Conservation (phyloP, 23 tunicate species). For the Phallusia fumigata region DNA sequence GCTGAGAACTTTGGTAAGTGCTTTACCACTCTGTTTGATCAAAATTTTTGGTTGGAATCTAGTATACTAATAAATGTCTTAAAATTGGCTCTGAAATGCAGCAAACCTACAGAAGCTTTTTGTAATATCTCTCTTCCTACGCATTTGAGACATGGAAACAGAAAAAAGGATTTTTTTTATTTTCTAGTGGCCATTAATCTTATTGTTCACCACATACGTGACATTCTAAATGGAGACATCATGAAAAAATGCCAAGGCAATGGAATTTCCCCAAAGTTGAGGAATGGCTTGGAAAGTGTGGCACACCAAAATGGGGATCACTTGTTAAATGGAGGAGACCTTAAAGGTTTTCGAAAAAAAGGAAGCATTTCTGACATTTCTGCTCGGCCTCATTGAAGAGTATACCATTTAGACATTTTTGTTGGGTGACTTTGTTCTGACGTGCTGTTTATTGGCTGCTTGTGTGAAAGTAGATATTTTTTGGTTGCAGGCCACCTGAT, state of each 20-base stretch:
- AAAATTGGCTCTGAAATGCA: too few relatives aligned
- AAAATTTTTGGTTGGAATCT: not conserved
- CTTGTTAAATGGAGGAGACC: not conserved
- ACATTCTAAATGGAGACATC: constrained; percentile 71
- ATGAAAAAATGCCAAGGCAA: constrained; percentile 9
- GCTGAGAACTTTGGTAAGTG: constrained; percentile 86
- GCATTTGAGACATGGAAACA: too few relatives aligned
- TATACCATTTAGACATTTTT: too few relatives aligned
- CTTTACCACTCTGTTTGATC: not conserved
- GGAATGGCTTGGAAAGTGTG: not conserved
- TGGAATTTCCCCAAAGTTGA: not conserved
- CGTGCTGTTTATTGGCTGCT: too few relatives aligned
- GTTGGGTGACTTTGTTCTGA: too few relatives aligned
- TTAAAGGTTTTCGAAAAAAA: too few relatives aligned
- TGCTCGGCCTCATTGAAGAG: not conserved
- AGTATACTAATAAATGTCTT: too few relatives aligned
- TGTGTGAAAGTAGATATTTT: too few relatives aligned
- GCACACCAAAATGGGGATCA: constrained; percentile 23
- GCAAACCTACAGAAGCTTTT: too few relatives aligned
- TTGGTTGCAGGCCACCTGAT: too few relatives aligned
- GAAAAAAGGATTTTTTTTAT: not conserved
- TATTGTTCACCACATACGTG: constrained; percentile 95
- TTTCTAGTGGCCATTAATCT: constrained; percentile 89
- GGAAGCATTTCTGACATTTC: not conserved
- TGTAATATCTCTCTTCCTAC: too few relatives aligned